Evolutionary conservation across 2,113 vertebrate genomes (phyloP).

Genomic region (Chauna torquata): DNA sequence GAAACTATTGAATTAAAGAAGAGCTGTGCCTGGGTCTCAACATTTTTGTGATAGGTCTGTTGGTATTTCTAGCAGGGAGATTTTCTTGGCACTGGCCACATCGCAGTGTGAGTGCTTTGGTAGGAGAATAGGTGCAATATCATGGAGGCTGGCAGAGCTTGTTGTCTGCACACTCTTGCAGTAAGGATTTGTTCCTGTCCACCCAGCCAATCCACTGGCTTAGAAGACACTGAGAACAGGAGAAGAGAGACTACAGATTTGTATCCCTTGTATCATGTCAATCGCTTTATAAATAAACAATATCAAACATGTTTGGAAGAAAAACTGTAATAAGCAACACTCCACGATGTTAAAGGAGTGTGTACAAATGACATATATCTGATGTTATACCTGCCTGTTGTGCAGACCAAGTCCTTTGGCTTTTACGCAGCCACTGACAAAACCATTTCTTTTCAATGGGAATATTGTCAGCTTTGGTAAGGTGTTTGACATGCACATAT

Average conservation of each 20-base stretch:
- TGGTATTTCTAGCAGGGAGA: background rate
- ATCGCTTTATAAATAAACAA: background rate
- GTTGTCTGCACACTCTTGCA: background rate
- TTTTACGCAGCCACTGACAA: background rate
- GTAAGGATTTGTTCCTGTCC: background rate
- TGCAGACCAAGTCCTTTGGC: background rate
- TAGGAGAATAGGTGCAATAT: background rate
- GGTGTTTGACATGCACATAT: background rate
- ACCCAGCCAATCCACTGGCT: rapidly evolving
- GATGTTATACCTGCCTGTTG: background rate
- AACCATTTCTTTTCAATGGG: background rate
- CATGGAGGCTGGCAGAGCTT: background rate
- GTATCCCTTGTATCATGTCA: rapidly evolving
- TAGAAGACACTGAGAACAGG: background rate
- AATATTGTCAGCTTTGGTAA: background rate
- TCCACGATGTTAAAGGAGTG: background rate
- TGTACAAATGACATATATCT: background rate
- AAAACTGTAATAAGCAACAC: background rate
- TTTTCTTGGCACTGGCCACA: background rate
- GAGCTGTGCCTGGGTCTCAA: background rate
- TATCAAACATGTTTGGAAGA: background rate
- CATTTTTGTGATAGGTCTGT: background rate
- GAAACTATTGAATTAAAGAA: background rate
- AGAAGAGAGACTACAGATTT: background rate
- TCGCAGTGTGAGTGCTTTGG: background rate